Percentiles rank a stretch among this genome's conserved stretches.
phyloP scores from a whole-genome alignment of 35 echinoderm and acorn worm species.

The Acanthaster planci region DNA sequence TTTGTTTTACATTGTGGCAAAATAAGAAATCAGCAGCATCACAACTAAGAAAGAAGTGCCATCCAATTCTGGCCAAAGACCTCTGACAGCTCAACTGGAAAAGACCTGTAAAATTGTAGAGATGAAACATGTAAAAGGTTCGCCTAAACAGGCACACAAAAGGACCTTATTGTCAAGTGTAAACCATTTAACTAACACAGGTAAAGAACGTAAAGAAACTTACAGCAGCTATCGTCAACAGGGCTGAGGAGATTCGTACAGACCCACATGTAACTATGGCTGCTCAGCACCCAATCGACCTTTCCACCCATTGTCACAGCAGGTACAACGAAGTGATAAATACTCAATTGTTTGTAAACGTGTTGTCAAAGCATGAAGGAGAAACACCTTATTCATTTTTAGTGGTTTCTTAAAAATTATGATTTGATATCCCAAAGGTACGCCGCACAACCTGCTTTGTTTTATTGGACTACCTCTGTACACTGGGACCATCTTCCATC shows the following conservation, averaged over 20 bases:
- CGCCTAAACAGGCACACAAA: not conserved
- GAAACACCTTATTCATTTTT: too few species aligned
- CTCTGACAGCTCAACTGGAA: slow-evolving; percentile 4
- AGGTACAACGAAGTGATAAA: slow-evolving; percentile 25
- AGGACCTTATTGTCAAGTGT: too few species aligned
- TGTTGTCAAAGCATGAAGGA: too few species aligned
- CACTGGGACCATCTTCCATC: too few species aligned
- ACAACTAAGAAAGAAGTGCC: not conserved
- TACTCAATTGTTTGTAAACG: not conserved
- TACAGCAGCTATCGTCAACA: too few species aligned
- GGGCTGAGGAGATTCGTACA: too few species aligned
- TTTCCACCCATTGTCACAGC: not conserved
- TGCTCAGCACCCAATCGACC: not conserved
- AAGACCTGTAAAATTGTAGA: not conserved
- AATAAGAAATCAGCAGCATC: not conserved
- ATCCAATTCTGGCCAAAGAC: slow-evolving; percentile 17
- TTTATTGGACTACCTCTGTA: too few species aligned
- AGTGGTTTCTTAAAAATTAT: too few species aligned
- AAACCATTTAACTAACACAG: too few species aligned
- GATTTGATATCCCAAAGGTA: too few species aligned
- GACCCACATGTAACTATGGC: not conserved
- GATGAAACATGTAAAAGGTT: not conserved
- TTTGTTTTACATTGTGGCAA: not conserved
- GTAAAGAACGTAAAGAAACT: too few species aligned
- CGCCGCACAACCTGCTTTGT: too few species aligned